Conservation (phyloP, 2,888 invertebrate genomes). For the Dryocosmus kuriphilus region DNA sequence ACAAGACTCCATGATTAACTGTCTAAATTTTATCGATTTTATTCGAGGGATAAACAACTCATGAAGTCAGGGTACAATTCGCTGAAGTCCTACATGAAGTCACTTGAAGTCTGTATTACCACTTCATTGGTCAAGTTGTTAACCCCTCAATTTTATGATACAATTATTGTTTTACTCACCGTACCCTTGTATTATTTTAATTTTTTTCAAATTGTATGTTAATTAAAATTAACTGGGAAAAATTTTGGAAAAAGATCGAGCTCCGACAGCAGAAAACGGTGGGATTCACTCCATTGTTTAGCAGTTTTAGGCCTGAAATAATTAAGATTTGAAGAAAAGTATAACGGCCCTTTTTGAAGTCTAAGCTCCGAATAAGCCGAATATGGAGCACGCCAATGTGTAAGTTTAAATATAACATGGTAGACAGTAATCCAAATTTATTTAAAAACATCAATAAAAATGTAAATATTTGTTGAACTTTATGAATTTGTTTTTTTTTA, state of each 20-base stretch:
- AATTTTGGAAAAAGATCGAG: conserved; percentile 89
- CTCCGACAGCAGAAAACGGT: conserved; percentile 92
- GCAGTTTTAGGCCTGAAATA: conserved; percentile 85
- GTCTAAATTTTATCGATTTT: too few relatives aligned
- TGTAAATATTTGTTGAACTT: conserved; percentile 39
- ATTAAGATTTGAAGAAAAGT: conserved; percentile 84
- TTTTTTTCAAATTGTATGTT: too few relatives aligned
- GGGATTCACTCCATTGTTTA: conserved; percentile 97
- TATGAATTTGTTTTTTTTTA: conserved; percentile 77
- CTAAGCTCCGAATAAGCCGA: conserved; percentile 92
- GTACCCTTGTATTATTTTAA: too few relatives aligned
- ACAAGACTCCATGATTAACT: too few relatives aligned
- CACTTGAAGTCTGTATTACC: too few relatives aligned
- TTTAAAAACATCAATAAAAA: background rate
- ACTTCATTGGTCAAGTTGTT: too few relatives aligned
- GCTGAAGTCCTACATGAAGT: too few relatives aligned
- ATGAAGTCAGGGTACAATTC: too few relatives aligned
- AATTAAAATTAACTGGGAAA: conserved; percentile 9
- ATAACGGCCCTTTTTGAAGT: conserved; percentile 87
- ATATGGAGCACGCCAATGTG: conserved; percentile 96
- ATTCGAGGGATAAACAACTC: too few relatives aligned
- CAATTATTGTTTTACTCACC: too few relatives aligned
- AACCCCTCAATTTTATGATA: too few relatives aligned
- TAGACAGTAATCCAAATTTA: conserved; percentile 25
- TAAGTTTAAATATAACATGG: conserved; percentile 78